Percentiles rank a stretch among this genome's conserved stretches.
Conservation (phyloP, 2,113 vertebrate genomes). For the Antechinus flavipes region DNA sequence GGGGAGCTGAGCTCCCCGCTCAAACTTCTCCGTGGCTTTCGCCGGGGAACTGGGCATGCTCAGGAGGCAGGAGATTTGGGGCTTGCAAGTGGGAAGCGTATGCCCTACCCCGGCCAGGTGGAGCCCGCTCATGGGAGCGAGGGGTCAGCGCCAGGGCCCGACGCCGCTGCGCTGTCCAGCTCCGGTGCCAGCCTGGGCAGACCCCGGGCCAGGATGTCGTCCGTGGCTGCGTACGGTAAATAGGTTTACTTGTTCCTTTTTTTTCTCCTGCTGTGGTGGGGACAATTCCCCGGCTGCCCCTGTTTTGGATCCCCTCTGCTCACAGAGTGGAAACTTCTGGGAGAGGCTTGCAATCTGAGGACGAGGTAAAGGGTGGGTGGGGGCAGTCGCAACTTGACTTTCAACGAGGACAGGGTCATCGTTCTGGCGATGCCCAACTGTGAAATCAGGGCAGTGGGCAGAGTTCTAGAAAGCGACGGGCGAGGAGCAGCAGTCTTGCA, state of each 20-base stretch:
- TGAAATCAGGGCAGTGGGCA: neutral
- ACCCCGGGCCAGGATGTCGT: slow-evolving; percentile 70
- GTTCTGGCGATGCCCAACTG: neutral
- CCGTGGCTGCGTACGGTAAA: slow-evolving; percentile 60
- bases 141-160: slow-evolving; percentile 9
- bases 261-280: too few species aligned
- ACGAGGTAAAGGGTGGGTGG: neutral
- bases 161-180: slow-evolving; percentile 51
- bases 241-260: neutral
- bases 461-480: neutral
- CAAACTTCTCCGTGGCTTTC: neutral
- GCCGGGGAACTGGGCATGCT: slow-evolving; percentile 65
- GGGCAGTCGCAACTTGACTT: neutral
- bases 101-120: slow-evolving; percentile 41
- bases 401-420: neutral
- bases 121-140: slow-evolving; percentile 70
- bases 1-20: neutral
- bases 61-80: slow-evolving; percentile 30
- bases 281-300: neutral
- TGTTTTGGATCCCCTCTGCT: neutral
- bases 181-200: slow-evolving; percentile 69
- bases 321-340: slow-evolving; percentile 55
- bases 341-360: neutral
- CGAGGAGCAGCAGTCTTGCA: neutral
- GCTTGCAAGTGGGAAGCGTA: slow-evolving; percentile 57